phyloP scores from a whole-genome alignment of 1,140 invertebrate species.

The Acromyrmex echinatior region DNA sequence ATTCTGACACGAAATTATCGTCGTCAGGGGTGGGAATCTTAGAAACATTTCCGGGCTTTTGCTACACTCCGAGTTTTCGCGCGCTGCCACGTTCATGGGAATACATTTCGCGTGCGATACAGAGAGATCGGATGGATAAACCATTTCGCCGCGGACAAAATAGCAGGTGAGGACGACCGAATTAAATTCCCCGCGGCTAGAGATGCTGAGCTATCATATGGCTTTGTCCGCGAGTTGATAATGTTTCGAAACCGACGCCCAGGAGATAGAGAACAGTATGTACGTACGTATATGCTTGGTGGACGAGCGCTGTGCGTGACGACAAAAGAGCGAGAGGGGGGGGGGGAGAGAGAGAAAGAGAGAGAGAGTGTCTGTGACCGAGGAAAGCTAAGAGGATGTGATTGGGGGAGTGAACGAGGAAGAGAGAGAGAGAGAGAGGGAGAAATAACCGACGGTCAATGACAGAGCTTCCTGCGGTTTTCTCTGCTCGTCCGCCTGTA shows the following conservation, averaged over 20 bases:
- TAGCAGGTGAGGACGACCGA: conserved; percentile 43
- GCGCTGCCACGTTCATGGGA: conserved; percentile 7
- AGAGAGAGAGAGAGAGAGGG: neutral
- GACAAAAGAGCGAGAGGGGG: neutral
- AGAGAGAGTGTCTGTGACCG: neutral
- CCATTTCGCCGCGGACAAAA: conserved; percentile 25
- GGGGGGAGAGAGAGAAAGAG: neutral
- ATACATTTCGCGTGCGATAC: conserved; percentile 53
- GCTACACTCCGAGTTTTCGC: neutral
- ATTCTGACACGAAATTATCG: conserved; percentile 36
- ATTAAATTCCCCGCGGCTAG: conserved; percentile 68
- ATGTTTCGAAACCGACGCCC: conserved; percentile 67
- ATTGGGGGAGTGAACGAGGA: neutral
- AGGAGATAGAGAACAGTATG: conserved; percentile 45
- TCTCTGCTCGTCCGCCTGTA: conserved; percentile 77
- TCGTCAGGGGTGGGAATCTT: neutral
- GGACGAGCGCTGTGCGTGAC: conserved; percentile 2
- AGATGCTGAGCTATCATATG: conserved; percentile 66
- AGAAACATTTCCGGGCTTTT: conserved; percentile 25
- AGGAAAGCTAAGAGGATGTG: conserved; percentile 2
- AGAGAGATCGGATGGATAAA: conserved; percentile 64
- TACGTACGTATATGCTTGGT: neutral
- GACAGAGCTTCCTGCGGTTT: conserved; percentile 79
- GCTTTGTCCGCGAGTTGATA: conserved; percentile 74
- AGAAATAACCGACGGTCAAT: conserved; percentile 78